These are phyloP conservation scores for Rissa tridactyla DNA, from an alignment of 2,113 vertebrate genomes.

Conservation along the genomic window DNA sequence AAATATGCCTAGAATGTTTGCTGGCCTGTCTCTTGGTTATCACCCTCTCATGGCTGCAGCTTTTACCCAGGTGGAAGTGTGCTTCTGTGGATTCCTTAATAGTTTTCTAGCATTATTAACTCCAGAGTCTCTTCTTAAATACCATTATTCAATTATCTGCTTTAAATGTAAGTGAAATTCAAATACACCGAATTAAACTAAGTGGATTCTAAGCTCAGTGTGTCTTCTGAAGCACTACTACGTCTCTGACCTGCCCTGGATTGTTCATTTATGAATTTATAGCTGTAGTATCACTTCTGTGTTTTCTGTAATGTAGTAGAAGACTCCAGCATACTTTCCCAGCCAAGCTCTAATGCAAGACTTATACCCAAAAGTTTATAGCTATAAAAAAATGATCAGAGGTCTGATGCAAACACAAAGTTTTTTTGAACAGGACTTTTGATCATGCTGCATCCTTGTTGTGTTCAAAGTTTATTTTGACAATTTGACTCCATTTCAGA, in stretches of 20 bases:
- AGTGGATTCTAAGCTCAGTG: not conserved
- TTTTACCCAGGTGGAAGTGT: not conserved
- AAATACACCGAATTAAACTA: not conserved
- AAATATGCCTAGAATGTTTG: not conserved
- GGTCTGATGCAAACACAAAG: not conserved
- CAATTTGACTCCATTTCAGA: not conserved
- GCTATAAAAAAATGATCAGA: not conserved
- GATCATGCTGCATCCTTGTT: not conserved
- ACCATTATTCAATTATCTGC: not conserved
- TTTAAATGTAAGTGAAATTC: not conserved
- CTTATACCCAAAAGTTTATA: not conserved
- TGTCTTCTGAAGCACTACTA: not conserved
- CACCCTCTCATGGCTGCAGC: not conserved
- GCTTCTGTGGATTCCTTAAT: not conserved
- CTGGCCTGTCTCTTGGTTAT: not conserved
- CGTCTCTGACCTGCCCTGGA: not conserved
- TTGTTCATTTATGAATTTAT: not conserved
- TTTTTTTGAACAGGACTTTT: not conserved
- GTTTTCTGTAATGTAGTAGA: not conserved
- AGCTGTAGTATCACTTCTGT: not conserved
- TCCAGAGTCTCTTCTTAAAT: not conserved
- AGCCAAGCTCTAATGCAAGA: not conserved
- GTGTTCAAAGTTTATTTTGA: not conserved
- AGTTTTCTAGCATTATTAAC: not conserved
- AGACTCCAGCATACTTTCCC: not conserved